These are phyloP conservation scores for Ischnura elegans DNA, from an alignment of 2,888 invertebrate genomes.

Conservation along the genomic window DNA sequence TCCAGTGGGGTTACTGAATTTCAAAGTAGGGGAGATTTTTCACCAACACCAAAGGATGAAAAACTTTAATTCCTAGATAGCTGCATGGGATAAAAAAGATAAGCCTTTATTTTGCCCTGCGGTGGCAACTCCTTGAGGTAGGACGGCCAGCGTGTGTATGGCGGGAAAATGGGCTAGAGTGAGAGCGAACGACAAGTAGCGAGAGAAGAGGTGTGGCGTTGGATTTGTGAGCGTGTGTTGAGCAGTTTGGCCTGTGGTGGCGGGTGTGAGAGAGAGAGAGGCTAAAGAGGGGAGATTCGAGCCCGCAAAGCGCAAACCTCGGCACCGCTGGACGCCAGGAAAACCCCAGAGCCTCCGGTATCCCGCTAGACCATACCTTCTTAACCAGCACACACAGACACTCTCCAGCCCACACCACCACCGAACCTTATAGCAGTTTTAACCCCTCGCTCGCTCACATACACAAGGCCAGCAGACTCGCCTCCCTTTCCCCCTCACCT, in stretches of 20 bases:
- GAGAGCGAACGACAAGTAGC: neutral
- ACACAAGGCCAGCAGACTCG: neutral
- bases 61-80: too few relatives aligned
- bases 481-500: neutral
- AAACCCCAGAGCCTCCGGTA: conserved; percentile 49
- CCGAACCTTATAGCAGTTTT: too few relatives aligned
- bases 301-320: conserved; percentile 50
- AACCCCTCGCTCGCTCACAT: neutral
- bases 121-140: too few relatives aligned
- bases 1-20: too few relatives aligned
- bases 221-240: neutral
- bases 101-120: too few relatives aligned
- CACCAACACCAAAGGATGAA: too few relatives aligned
- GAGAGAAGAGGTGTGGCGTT: neutral
- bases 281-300: neutral
- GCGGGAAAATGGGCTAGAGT: neutral
- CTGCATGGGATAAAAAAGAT: too few relatives aligned
- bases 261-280: neutral
- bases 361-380: conserved; percentile 13
- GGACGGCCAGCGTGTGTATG: too few relatives aligned
- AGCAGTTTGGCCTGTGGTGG: neutral
- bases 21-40: too few relatives aligned
- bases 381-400: neutral
- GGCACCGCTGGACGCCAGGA: conserved; percentile 47
- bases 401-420: neutral